These are phyloP conservation scores for Acrobasis suavella DNA, from an alignment of 2,888 invertebrate species.

Conservation along the genomic window DNA sequence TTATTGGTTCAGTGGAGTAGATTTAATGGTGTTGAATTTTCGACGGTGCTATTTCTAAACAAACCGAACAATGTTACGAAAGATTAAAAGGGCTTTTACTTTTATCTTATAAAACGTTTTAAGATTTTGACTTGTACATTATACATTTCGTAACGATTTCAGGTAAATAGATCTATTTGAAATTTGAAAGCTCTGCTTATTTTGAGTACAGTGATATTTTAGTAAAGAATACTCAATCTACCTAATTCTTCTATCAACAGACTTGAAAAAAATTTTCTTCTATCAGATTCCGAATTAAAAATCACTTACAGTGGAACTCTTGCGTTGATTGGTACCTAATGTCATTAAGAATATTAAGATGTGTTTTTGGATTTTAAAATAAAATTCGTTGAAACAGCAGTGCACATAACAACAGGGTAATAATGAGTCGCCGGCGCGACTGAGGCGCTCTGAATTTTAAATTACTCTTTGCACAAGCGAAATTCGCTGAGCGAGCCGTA, in stretches of 20 bases:
- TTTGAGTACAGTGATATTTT: no score
- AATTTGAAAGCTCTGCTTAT: no score
- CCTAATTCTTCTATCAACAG: no score
- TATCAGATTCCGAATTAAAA: no score
- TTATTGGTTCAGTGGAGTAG: constrained; percentile 19
- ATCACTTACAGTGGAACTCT: no score
- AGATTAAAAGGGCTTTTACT: constrained; percentile 10
- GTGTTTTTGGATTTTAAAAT: neutral
- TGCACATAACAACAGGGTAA: constrained; percentile 53
- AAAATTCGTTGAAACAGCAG: constrained; percentile 25
- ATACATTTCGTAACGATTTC: neutral
- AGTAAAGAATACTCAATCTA: no score
- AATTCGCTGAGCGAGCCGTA: constrained; percentile 65
- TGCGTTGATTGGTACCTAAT: neutral
- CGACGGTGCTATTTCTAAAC: constrained; percentile 12
- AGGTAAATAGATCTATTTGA: neutral
- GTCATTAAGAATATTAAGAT: neutral
- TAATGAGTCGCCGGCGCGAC: constrained; percentile 59
- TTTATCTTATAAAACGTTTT: constrained; percentile 5
- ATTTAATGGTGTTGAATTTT: constrained; percentile 19
- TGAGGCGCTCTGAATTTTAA: constrained; percentile 73
- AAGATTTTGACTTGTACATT: neutral
- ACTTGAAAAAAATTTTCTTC: no score
- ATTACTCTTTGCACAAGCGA: constrained; percentile 70
- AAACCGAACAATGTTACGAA: constrained; percentile 14